A percentile compares a stretch with the other conserved stretches of the same genome.
Evolutionary conservation across 2,888 invertebrate species (phyloP).

Genomic region (Sympetrum striolatum): DNA sequence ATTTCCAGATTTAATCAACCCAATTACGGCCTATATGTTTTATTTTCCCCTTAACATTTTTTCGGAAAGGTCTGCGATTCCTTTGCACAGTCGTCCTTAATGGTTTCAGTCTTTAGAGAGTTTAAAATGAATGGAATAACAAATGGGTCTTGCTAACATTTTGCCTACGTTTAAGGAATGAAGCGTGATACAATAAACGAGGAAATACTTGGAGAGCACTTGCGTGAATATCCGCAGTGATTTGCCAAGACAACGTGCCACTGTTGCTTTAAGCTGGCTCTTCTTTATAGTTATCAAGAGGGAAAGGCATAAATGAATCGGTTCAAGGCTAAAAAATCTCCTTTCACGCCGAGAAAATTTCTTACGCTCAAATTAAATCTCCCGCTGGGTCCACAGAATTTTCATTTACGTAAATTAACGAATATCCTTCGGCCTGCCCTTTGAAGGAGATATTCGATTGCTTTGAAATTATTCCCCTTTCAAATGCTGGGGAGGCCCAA

Average conservation of each 20-base stretch:
- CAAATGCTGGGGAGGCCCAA: not conserved
- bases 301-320: too few relatives aligned
- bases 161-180: not conserved
- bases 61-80: not conserved
- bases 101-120: not conserved
- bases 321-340: too few relatives aligned
- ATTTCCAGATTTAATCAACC: not conserved
- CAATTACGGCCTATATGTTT: not conserved
- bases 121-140: not conserved
- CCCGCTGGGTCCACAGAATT: not conserved
- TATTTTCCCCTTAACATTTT: not conserved
- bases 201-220: not conserved
- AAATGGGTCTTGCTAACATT: not conserved
- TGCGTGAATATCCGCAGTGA: not conserved
- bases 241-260: not conserved
- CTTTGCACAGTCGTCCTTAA: not conserved
- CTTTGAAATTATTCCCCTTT: not conserved
- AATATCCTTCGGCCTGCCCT: not conserved
- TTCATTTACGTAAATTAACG: not conserved
- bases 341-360: too few relatives aligned
- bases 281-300: not conserved
- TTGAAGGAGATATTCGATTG: not conserved
- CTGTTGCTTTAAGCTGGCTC: not conserved
- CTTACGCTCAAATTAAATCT: not conserved
- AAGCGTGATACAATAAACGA: not conserved